Evolutionary conservation across 1,140 invertebrate genomes (phyloP).

Genomic region (Caenorhabditis inopinata): DNA sequence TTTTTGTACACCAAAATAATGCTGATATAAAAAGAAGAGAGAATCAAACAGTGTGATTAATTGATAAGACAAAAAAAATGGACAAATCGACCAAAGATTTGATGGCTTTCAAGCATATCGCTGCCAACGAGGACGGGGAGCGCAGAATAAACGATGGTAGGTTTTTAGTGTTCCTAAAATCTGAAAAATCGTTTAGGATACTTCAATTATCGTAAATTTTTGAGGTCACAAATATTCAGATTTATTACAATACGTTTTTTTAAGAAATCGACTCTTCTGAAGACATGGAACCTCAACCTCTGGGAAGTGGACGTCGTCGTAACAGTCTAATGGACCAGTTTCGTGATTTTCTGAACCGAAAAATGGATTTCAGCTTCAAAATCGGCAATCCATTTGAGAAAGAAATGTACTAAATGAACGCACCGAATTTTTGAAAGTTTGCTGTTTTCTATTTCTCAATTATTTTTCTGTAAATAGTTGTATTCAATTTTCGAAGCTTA

Average conservation of each 20-base stretch:
- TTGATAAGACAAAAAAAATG: background rate
- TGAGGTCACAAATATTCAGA: no score
- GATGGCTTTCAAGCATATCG: background rate
- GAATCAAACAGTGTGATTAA: background rate
- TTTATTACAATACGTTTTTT: no score
- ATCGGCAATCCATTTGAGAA: slow-evolving; percentile 21
- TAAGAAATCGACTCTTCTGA: background rate
- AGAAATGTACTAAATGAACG: slow-evolving; percentile 13
- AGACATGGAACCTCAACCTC: background rate
- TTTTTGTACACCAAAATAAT: no score
- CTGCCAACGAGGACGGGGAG: background rate
- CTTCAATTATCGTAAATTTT: no score
- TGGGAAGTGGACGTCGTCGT: background rate
- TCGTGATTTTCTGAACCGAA: slow-evolving; percentile 10
- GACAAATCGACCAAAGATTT: background rate
- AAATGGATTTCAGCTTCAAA: background rate
- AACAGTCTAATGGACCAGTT: slow-evolving; percentile 14
- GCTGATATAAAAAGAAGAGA: background rate
- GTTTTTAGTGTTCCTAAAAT: background rate
- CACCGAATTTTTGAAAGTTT: no score
- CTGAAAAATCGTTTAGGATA: no score
- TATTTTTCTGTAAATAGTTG: no score
- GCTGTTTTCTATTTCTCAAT: no score
- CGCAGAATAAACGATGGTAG: background rate
- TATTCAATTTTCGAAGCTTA: no score